phyloP scores from a whole-genome alignment of 1,140 invertebrate genomes.

The Meloidogyne hapla region DNA sequence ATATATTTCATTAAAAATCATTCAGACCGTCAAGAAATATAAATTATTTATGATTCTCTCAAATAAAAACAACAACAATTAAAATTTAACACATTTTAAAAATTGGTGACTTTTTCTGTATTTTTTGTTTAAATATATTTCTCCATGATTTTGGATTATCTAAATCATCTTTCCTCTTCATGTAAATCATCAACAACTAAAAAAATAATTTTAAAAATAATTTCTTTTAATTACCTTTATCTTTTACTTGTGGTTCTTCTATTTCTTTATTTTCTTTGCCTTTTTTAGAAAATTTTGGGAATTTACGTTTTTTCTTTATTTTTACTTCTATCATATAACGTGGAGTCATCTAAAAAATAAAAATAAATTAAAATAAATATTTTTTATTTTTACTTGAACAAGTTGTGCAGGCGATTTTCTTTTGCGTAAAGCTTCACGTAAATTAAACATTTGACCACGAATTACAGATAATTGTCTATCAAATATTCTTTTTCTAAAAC shows the following conservation, averaged over 20 bases:
- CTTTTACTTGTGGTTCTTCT: no score
- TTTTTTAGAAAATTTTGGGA: not conserved
- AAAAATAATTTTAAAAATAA: no score
- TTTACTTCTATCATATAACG: conserved; percentile 62
- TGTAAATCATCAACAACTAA: not conserved
- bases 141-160: conserved; percentile 44
- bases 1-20: no score
- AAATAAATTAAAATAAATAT: not conserved
- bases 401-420: conserved; percentile 56
- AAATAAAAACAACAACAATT: no score
- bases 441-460: conserved; percentile 90
- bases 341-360: conserved; percentile 51
- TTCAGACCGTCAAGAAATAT: no score
- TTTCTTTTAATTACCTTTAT: no score
- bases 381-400: conserved; percentile 34
- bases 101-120: conserved; percentile 51
- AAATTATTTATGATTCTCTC: no score
- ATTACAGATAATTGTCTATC: conserved; percentile 98
- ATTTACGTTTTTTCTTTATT: conserved; percentile 45
- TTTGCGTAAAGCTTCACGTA: conserved; percentile 81
- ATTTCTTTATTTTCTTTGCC: not conserved
- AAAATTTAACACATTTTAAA: conserved; percentile 46
- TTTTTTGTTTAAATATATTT: conserved; percentile 56
- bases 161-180: conserved; percentile 4
- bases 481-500: conserved; percentile 90